phyloP scores from a whole-genome alignment of 2,888 invertebrate species.

The Ophioninae sp. region DNA sequence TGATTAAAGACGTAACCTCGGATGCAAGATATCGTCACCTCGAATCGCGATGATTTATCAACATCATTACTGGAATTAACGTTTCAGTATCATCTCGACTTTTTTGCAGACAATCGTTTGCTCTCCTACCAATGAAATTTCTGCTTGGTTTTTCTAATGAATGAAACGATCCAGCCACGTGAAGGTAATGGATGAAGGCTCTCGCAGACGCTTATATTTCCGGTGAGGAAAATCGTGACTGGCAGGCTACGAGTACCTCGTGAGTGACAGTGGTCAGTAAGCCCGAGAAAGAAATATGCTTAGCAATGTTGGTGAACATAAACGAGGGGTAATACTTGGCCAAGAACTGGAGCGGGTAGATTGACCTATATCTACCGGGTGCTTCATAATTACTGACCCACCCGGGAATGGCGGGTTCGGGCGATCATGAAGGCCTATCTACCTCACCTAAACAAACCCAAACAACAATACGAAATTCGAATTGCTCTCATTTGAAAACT shows the following conservation, averaged over 20 bases:
- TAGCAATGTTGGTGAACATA: constrained; percentile 27
- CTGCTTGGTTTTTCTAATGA: constrained; percentile 14
- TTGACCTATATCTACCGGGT: constrained; percentile 75
- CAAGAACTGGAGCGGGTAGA: constrained; percentile 70
- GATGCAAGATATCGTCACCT: too few relatives aligned
- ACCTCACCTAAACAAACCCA: too few relatives aligned
- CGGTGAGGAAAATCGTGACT: constrained; percentile 36
- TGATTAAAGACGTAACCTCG: too few relatives aligned
- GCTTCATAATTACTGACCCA: too few relatives aligned
- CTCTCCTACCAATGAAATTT: not conserved
- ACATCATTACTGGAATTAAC: too few relatives aligned
- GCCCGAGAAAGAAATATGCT: constrained; percentile 53
- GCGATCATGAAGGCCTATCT: too few relatives aligned
- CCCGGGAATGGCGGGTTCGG: too few relatives aligned
- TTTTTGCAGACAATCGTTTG: too few relatives aligned
- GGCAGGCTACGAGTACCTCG: constrained; percentile 22
- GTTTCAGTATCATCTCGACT: too few relatives aligned
- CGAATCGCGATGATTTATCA: too few relatives aligned
- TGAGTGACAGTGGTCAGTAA: constrained; percentile 42
- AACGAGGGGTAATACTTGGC: constrained; percentile 46
- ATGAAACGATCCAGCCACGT: constrained; percentile 9
- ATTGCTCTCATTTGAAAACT: too few relatives aligned
- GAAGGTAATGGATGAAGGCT: not conserved
- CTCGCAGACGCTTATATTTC: constrained; percentile 6
- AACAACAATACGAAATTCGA: too few relatives aligned